Conservation (phyloP, 2,113 vertebrate genomes). For the Psettodes erumei region DNA sequence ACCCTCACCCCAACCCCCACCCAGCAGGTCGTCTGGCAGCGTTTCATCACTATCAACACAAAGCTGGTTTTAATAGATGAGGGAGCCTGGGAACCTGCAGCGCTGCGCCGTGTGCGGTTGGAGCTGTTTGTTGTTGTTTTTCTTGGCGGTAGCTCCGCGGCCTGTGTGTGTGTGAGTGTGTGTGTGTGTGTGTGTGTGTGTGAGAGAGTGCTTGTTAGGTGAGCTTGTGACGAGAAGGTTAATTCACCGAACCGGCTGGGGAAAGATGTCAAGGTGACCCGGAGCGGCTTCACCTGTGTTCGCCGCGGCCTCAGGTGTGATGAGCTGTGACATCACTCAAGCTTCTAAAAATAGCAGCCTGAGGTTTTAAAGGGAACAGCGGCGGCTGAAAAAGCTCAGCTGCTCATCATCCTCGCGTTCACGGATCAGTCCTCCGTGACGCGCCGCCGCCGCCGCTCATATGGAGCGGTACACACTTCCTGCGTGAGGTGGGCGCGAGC, state of each 20-base stretch:
- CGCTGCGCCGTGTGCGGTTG: background rate
- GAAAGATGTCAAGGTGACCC: constrained; percentile 37
- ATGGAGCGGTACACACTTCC: too few relatives aligned
- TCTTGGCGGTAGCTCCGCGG: background rate
- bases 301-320: constrained; percentile 1
- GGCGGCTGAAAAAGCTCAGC: too few relatives aligned
- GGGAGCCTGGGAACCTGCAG: background rate
- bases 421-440: too few relatives aligned
- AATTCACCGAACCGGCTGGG: constrained; percentile 22
- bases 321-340: background rate
- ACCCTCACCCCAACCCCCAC: too few relatives aligned
- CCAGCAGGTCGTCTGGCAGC: background rate
- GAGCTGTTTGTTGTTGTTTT: background rate
- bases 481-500: too few relatives aligned
- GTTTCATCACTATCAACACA: constrained; percentile 13
- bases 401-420: too few relatives aligned
- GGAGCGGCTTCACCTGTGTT: background rate
- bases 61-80: constrained; percentile 9
- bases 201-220: constrained; percentile 40
- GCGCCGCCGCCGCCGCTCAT: too few relatives aligned
- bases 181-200: too few relatives aligned
- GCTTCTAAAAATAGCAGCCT: background rate
- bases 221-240: constrained; percentile 29
- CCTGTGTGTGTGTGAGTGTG: background rate
- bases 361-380: too few relatives aligned